Conservation (phyloP, 2,113 vertebrate genomes). For the Furnarius figulus region DNA sequence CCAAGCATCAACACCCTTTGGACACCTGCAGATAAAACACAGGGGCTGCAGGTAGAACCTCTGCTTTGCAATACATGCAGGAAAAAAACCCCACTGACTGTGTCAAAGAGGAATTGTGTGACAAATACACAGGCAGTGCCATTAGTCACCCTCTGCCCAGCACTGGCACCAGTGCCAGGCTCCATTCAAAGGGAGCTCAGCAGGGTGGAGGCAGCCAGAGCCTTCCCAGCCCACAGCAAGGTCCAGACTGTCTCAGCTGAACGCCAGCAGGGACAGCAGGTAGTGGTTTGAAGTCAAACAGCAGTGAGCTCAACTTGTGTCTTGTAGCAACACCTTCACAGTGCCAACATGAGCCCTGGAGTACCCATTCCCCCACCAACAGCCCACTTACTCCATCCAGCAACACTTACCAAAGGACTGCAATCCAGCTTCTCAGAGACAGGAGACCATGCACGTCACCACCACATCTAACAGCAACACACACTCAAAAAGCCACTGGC, state of each 20-base stretch:
- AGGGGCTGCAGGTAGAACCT: background rate
- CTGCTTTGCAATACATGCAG: fast-evolving
- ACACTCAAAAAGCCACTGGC: background rate
- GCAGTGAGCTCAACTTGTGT: fast-evolving
- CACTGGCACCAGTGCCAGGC: fast-evolving
- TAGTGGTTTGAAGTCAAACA: background rate
- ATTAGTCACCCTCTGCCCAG: background rate
- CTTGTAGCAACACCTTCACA: fast-evolving
- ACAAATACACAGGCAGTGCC: fast-evolving
- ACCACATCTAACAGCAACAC: background rate
- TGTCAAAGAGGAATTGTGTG: background rate
- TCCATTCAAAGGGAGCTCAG: background rate
- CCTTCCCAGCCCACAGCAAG: background rate
- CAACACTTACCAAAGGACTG: background rate
- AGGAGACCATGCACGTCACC: background rate
- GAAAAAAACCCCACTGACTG: fast-evolving
- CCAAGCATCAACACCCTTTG: background rate
- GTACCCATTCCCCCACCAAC: background rate
- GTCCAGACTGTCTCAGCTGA: background rate
- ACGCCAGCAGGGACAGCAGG: background rate
- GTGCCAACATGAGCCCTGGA: fast-evolving
- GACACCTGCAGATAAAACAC: background rate
- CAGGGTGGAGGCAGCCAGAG: background rate
- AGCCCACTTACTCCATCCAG: background rate
- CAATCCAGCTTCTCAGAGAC: background rate